phyloP scores from a whole-genome alignment of 2,113 vertebrate genomes.

The Ammodytes marinus region DNA sequence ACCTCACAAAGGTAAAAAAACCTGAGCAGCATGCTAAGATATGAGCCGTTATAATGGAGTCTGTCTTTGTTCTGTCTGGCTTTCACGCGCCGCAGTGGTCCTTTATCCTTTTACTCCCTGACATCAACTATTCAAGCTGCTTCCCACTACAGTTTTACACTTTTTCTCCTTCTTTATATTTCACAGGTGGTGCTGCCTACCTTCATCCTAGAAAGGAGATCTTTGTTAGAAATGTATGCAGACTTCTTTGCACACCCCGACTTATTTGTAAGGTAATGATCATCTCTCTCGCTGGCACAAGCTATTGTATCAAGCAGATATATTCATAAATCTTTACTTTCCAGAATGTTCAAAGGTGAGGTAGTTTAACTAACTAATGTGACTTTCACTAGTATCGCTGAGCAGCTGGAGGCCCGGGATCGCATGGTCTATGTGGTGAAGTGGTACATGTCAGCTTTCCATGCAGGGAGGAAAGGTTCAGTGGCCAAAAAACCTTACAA shows the following conservation, averaged over 20 bases:
- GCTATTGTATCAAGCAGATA: not conserved
- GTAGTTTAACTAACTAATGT: constrained; percentile 2
- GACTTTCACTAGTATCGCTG: constrained; percentile 89
- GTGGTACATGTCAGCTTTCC: constrained; percentile 99
- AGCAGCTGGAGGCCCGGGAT: constrained; percentile 93
- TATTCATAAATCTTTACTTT: not conserved
- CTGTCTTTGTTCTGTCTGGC: not conserved
- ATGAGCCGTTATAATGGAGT: not conserved
- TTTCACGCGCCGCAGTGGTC: not conserved
- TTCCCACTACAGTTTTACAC: constrained; percentile 8
- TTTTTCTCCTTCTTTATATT: constrained; percentile 24
- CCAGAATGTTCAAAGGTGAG: not conserved
- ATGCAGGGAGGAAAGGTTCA: constrained; percentile 98
- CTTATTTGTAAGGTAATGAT: constrained; percentile 94
- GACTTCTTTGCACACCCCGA: constrained; percentile 99
- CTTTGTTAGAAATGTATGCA: constrained; percentile 98
- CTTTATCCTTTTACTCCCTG: not conserved
- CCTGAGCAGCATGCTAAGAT: not conserved
- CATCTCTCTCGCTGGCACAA: not conserved
- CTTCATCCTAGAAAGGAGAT: constrained; percentile 97
- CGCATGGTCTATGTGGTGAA: constrained; percentile 97
- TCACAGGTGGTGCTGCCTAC: constrained; percentile 96
- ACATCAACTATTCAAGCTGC: not conserved
- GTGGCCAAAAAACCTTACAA: constrained; percentile 99
- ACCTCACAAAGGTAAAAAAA: constrained; percentile 93